A percentile compares a stretch with the other conserved stretches of the same genome.
Evolutionary conservation across 2,888 invertebrate genomes (phyloP).

Genomic region (Sisyra nigra): DNA sequence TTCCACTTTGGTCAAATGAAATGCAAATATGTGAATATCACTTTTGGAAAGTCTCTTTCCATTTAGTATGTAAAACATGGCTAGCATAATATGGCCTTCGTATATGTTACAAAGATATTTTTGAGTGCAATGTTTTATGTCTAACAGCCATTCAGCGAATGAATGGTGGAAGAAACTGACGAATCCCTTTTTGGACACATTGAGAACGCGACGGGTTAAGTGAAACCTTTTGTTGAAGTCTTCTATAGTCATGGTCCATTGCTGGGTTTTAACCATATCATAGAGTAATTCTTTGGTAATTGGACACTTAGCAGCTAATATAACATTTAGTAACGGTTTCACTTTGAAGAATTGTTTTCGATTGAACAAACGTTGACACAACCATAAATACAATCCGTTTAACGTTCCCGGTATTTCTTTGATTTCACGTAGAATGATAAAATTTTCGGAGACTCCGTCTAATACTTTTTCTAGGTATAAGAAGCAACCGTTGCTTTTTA

Average conservation of each 20-base stretch:
- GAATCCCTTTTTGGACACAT: constrained; percentile 41
- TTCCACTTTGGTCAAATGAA: constrained; percentile 49
- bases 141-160: constrained; percentile 86
- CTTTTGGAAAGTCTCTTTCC: constrained; percentile 51
- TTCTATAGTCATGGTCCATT: constrained; percentile 58
- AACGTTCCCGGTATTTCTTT: constrained; percentile 89
- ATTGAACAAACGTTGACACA: constrained; percentile 84
- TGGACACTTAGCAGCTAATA: constrained; percentile 74
- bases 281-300: constrained; percentile 68
- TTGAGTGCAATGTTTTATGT: constrained; percentile 95
- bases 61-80: constrained; percentile 64
- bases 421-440: constrained; percentile 80
- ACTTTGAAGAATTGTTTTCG: constrained; percentile 77
- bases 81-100: constrained; percentile 78
- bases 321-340: constrained; percentile 68
- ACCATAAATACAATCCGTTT: constrained; percentile 88
- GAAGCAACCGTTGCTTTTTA: constrained; percentile 90
- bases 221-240: constrained; percentile 68
- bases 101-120: constrained; percentile 77
- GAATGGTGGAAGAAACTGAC: constrained; percentile 81
- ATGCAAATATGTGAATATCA: constrained; percentile 58
- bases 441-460: constrained; percentile 85
- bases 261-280: constrained; percentile 65
- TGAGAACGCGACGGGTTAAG: constrained; percentile 43
- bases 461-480: constrained; percentile 73